These are phyloP conservation scores for Andrena cerasifolii DNA, from an alignment of 1,140 invertebrate species.

Conservation along the genomic window DNA sequence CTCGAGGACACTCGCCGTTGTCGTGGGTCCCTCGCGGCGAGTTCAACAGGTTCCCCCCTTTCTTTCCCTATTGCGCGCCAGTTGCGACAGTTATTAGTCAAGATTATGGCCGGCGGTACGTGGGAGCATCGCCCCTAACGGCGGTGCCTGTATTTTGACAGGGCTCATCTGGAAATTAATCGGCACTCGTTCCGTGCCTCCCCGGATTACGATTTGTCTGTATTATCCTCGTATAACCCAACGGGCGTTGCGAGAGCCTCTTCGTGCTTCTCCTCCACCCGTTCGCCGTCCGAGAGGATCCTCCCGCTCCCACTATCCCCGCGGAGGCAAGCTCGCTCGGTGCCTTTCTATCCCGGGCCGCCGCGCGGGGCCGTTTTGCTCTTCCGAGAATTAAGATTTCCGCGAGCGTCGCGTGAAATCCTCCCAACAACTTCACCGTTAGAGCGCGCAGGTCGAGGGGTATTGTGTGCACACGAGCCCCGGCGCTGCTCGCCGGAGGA, in stretches of 20 bases:
- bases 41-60: conserved; percentile 50
- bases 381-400: conserved; percentile 71
- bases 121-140: conserved; percentile 59
- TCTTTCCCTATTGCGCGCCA: conserved; percentile 33
- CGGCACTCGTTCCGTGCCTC: conserved; percentile 72
- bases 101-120: conserved; percentile 71
- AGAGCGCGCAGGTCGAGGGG: conserved; percentile 44
- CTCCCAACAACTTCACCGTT: conserved; percentile 66
- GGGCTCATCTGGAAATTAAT: conserved; percentile 80
- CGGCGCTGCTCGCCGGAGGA: conserved; percentile 42
- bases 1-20: conserved; percentile 5
- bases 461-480: conserved; percentile 55
- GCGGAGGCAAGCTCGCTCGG: no score
- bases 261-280: background rate
- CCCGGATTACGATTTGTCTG: conserved; percentile 80
- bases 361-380: conserved; percentile 23
- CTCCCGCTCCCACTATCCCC: background rate
- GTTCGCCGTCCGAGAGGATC: background rate
- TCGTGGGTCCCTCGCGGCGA: conserved; percentile 29
- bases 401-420: conserved; percentile 63
- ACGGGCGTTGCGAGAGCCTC: conserved; percentile 38
- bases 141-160: conserved; percentile 74
- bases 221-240: conserved; percentile 67
- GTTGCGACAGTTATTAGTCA: conserved; percentile 80
- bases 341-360: conserved; percentile 32